These are phyloP conservation scores for Thereuonema tuberculata DNA, from an alignment of 1,140 invertebrate species.

Conservation along the genomic window DNA sequence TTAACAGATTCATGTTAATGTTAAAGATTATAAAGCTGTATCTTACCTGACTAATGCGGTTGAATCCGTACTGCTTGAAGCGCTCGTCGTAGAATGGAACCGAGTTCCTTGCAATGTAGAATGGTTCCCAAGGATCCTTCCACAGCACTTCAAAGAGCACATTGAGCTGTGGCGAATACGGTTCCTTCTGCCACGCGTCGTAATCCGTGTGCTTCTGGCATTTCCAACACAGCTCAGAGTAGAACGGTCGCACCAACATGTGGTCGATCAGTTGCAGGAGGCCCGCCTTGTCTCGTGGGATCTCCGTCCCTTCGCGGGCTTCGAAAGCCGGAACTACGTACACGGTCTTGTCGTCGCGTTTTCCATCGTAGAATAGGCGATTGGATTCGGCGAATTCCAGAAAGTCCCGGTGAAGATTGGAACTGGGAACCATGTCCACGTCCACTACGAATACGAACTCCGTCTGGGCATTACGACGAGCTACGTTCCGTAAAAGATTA, in stretches of 20 bases:
- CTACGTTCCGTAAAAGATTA: slow-evolving; percentile 44
- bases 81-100: slow-evolving; percentile 45
- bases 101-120: slow-evolving; percentile 39
- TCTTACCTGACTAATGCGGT: slow-evolving; percentile 46
- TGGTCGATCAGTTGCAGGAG: slow-evolving; percentile 32
- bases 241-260: slow-evolving; percentile 39
- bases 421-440: slow-evolving; percentile 42
- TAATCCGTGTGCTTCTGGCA: slow-evolving; percentile 45
- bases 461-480: slow-evolving; percentile 32
- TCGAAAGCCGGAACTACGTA: slow-evolving; percentile 47
- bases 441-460: slow-evolving; percentile 41
- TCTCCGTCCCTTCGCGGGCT: slow-evolving; percentile 24
- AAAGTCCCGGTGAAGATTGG: slow-evolving; percentile 33
- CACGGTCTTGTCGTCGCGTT: slow-evolving; percentile 32
- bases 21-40: too few species aligned
- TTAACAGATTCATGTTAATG: too few species aligned
- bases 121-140: slow-evolving; percentile 46
- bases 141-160: slow-evolving; percentile 33
- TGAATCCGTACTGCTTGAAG: slow-evolving; percentile 48
- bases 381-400: slow-evolving; percentile 26
- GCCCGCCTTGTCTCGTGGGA: slow-evolving; percentile 35
- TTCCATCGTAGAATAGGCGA: slow-evolving; percentile 18
- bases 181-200: slow-evolving; percentile 38
- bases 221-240: slow-evolving; percentile 42
- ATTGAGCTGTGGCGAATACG: slow-evolving; percentile 30